phyloP scores from a whole-genome alignment of 1,140 invertebrate genomes.

The Microplitis mediator region DNA sequence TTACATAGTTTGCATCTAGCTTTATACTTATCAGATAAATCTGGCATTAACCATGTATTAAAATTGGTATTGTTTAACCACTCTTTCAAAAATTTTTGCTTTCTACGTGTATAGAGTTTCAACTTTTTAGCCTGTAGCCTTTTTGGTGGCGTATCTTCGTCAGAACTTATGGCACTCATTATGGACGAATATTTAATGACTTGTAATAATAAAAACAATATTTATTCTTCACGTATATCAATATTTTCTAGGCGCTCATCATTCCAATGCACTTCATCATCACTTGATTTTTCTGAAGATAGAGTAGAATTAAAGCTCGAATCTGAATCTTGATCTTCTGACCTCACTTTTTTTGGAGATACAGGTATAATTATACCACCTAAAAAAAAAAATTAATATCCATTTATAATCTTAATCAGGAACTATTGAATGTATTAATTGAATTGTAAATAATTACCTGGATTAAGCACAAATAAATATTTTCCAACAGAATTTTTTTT shows the following conservation, averaged over 20 bases:
- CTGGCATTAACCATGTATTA: neutral
- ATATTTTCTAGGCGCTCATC: too few species aligned
- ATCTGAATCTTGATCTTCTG: too few species aligned
- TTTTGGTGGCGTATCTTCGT: neutral
- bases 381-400: neutral
- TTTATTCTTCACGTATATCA: too few species aligned
- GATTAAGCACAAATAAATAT: neutral
- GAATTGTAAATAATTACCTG: neutral
- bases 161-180: neutral
- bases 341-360: too few species aligned
- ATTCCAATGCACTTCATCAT: too few species aligned
- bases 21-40: neutral
- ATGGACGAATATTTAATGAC: neutral
- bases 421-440: neutral
- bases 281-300: too few species aligned
- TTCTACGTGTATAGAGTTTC: neutral
- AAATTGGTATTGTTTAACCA: neutral
- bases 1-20: constrained; percentile 5
- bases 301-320: too few species aligned
- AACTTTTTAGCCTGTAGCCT: neutral
- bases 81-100: neutral
- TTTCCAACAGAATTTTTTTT: neutral
- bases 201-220: too few species aligned
- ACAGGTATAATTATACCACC: neutral
- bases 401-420: neutral